Base-by-base conservation (phyloP, 2,888 invertebrate genomes). In the Eupithecia centaureata region DNA sequence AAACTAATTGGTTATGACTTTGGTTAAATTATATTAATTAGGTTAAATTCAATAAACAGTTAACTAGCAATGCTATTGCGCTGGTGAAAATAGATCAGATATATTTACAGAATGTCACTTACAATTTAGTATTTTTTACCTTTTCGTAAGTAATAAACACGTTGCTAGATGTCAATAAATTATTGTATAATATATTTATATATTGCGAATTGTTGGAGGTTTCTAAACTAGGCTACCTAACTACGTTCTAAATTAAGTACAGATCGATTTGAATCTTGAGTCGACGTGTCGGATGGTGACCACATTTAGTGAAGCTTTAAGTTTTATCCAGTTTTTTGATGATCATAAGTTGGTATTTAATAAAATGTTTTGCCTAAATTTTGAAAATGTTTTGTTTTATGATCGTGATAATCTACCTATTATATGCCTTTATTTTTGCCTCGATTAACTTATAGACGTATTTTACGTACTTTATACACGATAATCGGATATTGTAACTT, bases 121-220 rank as follows among this genome's bases (percentile, higher is more conserved):
- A 72, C 73, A 75, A 61, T n/a, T 77, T 74, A 80, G 75, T 73
- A 75, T 76, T 80, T 38, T 82, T 75, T 79, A 78, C 75, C 76
- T 67, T 78, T 78, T 78, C 72, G 65, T 67, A 77, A 76, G 65
- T 67, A 77, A 76, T 81, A n/a, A n/a, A n/a, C n/a, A 68, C 76
- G 83, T 83, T 82, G 83, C 83, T 80, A 78, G 68, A 67, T 80
- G 74, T 76, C 74, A 68, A 75, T 73, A 61, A 76, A 78, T 80
- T 80, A 77, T 77, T 84, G 82, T 80, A 82, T 82, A 75, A 76
- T 72, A 76, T 73, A 70, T 68, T 65, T 73, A 75, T 75, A 67
- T 63, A 70, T 70, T 61, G 70, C 70, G 63, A 70, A 62, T 66
- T 70, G 70, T 70, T 70, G 66, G 58, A 70, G 63, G 32, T 65